Evolutionary conservation across 37 sponge, comb jelly and placozoan species (phyloP), one percentile per base, ranked within the genome.

Genomic region (Mnemiopsis leidyi): DNA sequence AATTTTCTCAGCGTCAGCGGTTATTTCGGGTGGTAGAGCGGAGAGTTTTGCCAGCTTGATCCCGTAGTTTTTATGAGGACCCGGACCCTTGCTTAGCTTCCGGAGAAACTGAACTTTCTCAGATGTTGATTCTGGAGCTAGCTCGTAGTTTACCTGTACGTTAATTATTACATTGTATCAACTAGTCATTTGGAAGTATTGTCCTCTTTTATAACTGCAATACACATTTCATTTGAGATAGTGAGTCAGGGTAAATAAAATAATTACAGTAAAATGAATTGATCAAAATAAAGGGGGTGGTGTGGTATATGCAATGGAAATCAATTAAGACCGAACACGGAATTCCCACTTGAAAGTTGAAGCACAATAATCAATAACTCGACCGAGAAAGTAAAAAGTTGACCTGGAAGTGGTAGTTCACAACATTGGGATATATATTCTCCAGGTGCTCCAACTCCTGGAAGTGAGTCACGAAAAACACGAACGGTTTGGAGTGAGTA

Each of bases 391-490:
- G n/a, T n/a, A n/a, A n/a, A n/a, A n/a, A n/a, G n/a, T n/a, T n/a
- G n/a, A 85, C 90, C 90, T 85, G 40, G 48, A 85, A 85, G 26
- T 85, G 90, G 23, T 93, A 99, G 96, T 99, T 99, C 32, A 94
- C 95, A 26, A 96, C 99, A 94, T 96, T 96, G 5, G 96, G 97
- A 92, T 99, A 97, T 29, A 97, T 82, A 1, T 93, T 40, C 0
- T 96, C 97, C 69, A 98, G 92, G 21, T 94, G 83, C 0, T 94
- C 96, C n/a, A 97, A 82, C 69, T 96, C 97, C 92, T 95, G 82
- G 90, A 95, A 97, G 82, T 99, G 99, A 16, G 97, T 97, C 36
- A 95, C 95, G 71, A 96, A 94, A 76, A 97, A 96, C 7, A 94
- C 95, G 73, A 94, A 94, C 0, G 97, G 94, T 69, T 94, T 96